Base-by-base conservation (phyloP, 2,113 vertebrate species). In the Copsychus sechellarum region DNA sequence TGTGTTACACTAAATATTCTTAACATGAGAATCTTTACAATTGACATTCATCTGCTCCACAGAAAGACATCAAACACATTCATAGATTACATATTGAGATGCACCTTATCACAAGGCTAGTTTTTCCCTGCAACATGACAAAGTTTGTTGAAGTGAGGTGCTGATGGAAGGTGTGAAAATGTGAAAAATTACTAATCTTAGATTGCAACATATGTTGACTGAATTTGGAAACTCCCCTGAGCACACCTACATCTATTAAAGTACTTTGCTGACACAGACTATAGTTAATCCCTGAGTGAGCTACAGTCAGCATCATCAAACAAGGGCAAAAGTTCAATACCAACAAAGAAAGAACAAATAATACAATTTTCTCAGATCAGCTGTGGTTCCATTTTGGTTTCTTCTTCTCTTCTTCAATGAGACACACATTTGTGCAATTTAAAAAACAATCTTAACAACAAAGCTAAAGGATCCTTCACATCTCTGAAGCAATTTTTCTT, bases 251-350 rank as follows among this genome's bases (percentile, higher is more conserved):
- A 28, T 17, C n/a, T 65, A 64, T 40, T 36, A 61, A 65, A 81
- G 19, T 21, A 61, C 28, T 74, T 81, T n/a, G 6, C 51, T 62
- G 36, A 48, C 42, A n/a, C 36, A 87, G 56, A 19, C 64, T 45
- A 11, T 19, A 56, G 57, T 62, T 62, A 76, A 76, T 42, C 33
- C 57, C 33, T 20, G 66, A 87, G 57, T 40, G n/a, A 83, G 62
- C 43, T 48, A 69, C n/a, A 86, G 51, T 66, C 40, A 81, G 25
- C 45, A 61, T n/a, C 48, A 76, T 50, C 51, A 42, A 85, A 26
- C 61, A 88, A 85, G 57, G 64, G 62, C 42, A 82, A 67, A 88
- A 90, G 70, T 72, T 95, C 69, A 84, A 38, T 38, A 58, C 22
- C 17, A 66, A 77, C 47, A 73, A 78, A 67, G 43, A 76, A 43